Conservation (phyloP, 1,140 invertebrate genomes). For the Drosophila triauraria region DNA sequence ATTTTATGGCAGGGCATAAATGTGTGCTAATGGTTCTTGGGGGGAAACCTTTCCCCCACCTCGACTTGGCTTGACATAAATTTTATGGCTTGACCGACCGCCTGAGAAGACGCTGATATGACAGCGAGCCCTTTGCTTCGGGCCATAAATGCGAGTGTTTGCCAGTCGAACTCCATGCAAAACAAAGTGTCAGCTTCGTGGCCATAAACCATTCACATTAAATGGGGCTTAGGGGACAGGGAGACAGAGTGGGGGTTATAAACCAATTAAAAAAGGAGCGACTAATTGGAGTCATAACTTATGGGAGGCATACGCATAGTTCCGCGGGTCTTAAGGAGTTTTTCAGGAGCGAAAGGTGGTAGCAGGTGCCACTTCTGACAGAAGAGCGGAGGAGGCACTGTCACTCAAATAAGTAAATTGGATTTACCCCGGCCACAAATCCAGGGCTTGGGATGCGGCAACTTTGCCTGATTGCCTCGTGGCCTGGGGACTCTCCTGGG, state of each 20-base stretch:
- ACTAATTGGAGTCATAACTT: conserved; percentile 40
- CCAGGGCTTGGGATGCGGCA: conserved; percentile 35
- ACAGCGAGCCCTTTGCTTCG: conserved; percentile 19
- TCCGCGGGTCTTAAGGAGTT: neutral
- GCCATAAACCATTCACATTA: conserved; percentile 37
- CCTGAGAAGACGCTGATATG: conserved; percentile 36
- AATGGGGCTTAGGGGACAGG: neutral
- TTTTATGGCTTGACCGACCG: conserved; percentile 51
- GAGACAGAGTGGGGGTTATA: neutral
- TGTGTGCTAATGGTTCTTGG: conserved; percentile 55
- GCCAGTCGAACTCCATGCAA: conserved; percentile 25
- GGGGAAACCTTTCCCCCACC: neutral
- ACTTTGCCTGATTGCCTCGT: conserved; percentile 78
- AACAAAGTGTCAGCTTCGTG: conserved; percentile 27
- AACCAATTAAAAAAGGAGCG: conserved; percentile 31
- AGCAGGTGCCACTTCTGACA: conserved; percentile 19
- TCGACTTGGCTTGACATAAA: conserved; percentile 32
- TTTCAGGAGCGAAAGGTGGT: conserved; percentile 20
- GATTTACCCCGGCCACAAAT: conserved; percentile 56
- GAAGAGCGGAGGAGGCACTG: conserved; percentile 1
- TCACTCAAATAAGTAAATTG: conserved; percentile 77
- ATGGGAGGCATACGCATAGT: conserved; percentile 7
- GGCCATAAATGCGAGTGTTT: conserved; percentile 28
- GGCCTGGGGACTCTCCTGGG: conserved; percentile 59
- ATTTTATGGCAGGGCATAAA: conserved; percentile 56